phyloP scores from a whole-genome alignment of 2,797 vertebrate species.

The Smutsia gigantea region DNA sequence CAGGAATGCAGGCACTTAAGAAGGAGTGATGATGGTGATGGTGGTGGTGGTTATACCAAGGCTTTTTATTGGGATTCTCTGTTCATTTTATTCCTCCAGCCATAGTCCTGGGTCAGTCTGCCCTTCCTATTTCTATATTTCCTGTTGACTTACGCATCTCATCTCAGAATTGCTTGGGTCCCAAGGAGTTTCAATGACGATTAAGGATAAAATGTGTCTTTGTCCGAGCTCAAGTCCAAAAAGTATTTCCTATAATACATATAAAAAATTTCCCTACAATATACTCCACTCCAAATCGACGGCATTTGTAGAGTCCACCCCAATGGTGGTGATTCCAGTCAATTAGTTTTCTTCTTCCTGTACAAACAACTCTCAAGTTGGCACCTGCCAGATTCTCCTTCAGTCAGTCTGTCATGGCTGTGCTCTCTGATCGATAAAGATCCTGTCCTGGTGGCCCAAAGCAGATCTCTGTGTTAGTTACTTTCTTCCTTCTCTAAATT shows the following conservation, averaged over 20 bases:
- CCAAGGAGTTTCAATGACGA: background rate
- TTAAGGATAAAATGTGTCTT: background rate
- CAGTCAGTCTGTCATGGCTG: background rate
- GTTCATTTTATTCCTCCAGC: background rate
- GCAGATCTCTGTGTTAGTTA: background rate
- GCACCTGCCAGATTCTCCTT: background rate
- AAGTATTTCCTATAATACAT: no score
- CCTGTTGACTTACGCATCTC: background rate
- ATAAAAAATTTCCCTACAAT: background rate
- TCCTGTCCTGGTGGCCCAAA: background rate
- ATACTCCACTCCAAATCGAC: background rate
- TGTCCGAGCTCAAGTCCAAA: conserved; percentile 1
- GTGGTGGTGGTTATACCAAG: background rate
- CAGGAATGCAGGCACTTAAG: background rate
- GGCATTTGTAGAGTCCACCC: background rate
- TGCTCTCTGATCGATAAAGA: background rate
- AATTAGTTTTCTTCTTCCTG: background rate
- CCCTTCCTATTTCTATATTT: background rate
- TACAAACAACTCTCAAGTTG: background rate
- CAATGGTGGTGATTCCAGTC: background rate
- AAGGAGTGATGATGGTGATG: background rate
- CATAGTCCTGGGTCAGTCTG: background rate
- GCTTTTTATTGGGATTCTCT: background rate
- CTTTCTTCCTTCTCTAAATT: background rate
- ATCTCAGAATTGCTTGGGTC: background rate